Percentiles rank a stretch among this genome's conserved stretches.
These are phyloP conservation scores for Cisticola juncidis DNA, from an alignment of 2,113 vertebrate genomes.

Conservation along the genomic window DNA sequence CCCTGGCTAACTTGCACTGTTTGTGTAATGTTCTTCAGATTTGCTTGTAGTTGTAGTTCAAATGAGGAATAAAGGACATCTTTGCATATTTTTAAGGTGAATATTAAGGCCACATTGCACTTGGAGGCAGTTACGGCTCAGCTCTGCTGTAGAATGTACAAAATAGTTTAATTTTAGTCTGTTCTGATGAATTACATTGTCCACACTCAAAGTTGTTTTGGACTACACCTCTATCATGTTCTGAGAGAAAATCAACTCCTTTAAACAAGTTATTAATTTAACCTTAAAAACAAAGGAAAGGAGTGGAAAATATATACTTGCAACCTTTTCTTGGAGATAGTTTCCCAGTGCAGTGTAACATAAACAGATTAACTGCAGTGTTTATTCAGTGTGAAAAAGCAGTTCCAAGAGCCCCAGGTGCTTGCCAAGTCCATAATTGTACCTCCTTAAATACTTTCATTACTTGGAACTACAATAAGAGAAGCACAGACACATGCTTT, in stretches of 20 bases:
- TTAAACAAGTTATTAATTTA: slow-evolving; percentile 62
- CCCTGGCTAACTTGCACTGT: not conserved
- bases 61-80: not conserved
- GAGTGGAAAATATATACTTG: slow-evolving; percentile 48
- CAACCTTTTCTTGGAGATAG: slow-evolving; percentile 75
- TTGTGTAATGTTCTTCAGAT: not conserved
- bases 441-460: slow-evolving; percentile 84
- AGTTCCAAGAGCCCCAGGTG: slow-evolving; percentile 81
- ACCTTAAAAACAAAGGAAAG: slow-evolving; percentile 27
- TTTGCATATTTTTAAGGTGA: not conserved
- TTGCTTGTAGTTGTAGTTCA: not conserved
- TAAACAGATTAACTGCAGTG: slow-evolving; percentile 81
- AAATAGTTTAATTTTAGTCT: not conserved
- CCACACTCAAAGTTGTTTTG: not conserved
- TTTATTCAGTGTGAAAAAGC: slow-evolving; percentile 84
- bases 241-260: slow-evolving; percentile 25
- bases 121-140: not conserved
- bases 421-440: slow-evolving; percentile 85
- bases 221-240: not conserved
- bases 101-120: not conserved
- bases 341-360: slow-evolving; percentile 69
- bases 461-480: slow-evolving; percentile 78
- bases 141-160: not conserved
- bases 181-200: not conserved
- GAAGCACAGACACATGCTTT: slow-evolving; percentile 76